Evolutionary conservation across 2,113 vertebrate species (phyloP).

Genomic region (Bothrops jararaca): DNA sequence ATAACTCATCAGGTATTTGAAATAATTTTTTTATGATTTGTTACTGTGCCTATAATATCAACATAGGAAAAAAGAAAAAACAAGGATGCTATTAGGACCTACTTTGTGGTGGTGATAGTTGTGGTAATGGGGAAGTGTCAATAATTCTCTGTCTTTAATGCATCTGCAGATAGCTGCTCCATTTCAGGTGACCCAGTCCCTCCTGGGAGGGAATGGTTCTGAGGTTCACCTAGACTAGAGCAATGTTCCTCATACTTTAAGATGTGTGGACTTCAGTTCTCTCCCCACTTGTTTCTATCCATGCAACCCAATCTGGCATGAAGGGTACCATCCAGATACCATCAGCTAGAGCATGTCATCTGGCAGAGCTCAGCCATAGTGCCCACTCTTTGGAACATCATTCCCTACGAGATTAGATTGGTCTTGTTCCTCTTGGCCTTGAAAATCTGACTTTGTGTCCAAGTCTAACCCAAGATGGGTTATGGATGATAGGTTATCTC

Average conservation of each 20-base stretch:
- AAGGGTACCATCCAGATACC: background rate
- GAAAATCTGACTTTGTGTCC: too few relatives aligned
- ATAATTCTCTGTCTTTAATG: background rate
- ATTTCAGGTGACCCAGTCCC: background rate
- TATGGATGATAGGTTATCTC: too few relatives aligned
- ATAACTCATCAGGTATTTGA: conserved; percentile 4
- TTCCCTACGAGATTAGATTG: too few relatives aligned
- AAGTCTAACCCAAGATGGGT: too few relatives aligned
- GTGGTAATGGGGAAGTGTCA: background rate
- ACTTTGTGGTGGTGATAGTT: background rate
- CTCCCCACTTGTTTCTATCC: background rate
- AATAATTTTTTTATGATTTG: conserved; percentile 15
- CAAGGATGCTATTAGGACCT: background rate
- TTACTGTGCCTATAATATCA: background rate
- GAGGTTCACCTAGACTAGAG: background rate
- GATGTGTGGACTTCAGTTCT: background rate
- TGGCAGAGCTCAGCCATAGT: too few relatives aligned
- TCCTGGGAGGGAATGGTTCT: background rate
- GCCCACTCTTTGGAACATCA: too few relatives aligned
- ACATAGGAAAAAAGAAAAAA: background rate
- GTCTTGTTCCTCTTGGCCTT: too few relatives aligned
- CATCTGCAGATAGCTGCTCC: background rate
- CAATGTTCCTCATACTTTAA: background rate
- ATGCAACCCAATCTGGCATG: background rate
- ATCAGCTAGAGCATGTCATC: background rate